Evolutionary conservation across 2,888 invertebrate genomes (phyloP), one percentile per base, ranked within the genome.

Genomic region (Neoitamus cyanurus): DNA sequence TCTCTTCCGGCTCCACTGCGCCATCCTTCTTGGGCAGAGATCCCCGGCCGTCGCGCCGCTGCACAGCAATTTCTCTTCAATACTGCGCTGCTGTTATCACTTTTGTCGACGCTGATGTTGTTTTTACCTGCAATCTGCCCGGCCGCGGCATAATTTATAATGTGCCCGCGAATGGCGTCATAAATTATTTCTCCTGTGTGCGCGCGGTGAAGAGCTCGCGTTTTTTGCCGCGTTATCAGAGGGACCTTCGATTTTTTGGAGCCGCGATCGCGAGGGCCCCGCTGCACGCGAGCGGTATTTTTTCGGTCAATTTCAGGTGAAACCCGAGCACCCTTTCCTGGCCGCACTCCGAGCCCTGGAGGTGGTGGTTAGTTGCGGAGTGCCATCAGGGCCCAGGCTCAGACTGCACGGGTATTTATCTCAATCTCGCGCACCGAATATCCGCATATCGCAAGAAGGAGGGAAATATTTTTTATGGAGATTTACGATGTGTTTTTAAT

Each of bases 161-260:
- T 77, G 68, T 75, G 46, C 42, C 37, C 48, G 77, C 83, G 83
- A 85, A 84, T 86, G 85, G 82, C 80, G 77, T 83, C 84, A 86
- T 86, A 86, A 86, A 86, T 86, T 86, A 86, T 84, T 85, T 86
- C 73, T 68, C 42, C 25, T 31, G 37, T 75, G 31, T 42, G 20
- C 75, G 25, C 34, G 75, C 20, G 58, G 58, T 9, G 2, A 58
- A 58, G 58, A n/a, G 37, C 37, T 13, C 28, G 28, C 13, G 9
- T 70, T 83, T 83, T 83, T 72, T n/a, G 30, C 15, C 25, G 20
- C 46, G 9, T 83, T 83, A 42, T 83, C 83, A 82, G 4, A 30
- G 30, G 48, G 72, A 37, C 72, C 72, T 83, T 70, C 34, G 31
- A 58, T n/a, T 70, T 15, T 28, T 34, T 9, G 11, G 36, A 11